Evolutionary conservation across 2,888 invertebrate species (phyloP), one percentile per base, ranked within the genome.

Genomic region (Xanthorhoe spadicearia): DNA sequence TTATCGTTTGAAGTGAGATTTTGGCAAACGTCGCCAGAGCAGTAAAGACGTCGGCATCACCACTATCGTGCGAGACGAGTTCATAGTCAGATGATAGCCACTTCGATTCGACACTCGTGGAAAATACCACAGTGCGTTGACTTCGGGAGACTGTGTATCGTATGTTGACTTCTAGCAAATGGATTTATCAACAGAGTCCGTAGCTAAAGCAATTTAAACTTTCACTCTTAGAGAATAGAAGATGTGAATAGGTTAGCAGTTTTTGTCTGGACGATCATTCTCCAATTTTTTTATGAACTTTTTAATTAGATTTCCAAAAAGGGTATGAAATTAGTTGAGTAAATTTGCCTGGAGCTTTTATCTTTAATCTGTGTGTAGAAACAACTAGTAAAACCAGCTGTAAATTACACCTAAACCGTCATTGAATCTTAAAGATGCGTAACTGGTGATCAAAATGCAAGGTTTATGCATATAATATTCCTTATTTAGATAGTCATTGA

Each of bases 41-140:
- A 86, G 83, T 90, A 89, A 86, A 89, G 87, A 88, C 88, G 86
- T 81, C 86, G 85, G 84, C 77, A 87, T 83, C 78, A 80, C 78
- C 73, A 64, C 75, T 74, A 77, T 81, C 76, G 61, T 60, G 73
- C 67, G 69, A 77, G 76, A 80, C 74, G 79, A 82, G 83, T 85
- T 81, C 83, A 78, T 75, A 76, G 78, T 67, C 80, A 76, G 76
- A 77, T 73, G 78, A 80, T 80, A 75, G 76, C 74, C 72, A 77
- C 73, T 62, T 74, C 75, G 74, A 75, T 61, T 74, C 75, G 72
- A 75, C 77, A 74, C 72, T 72, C 32, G 60, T 72, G 72, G 76
- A 74, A 77, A 81, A 81, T 73, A 70, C 66, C 73, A 74, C 74
- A 74, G 84, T 79, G 74, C 85, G 80, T 83, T 84, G 84, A 86